Base-by-base conservation (phyloP, 2,113 vertebrate genomes). In the Microcebus griseorufus region DNA sequence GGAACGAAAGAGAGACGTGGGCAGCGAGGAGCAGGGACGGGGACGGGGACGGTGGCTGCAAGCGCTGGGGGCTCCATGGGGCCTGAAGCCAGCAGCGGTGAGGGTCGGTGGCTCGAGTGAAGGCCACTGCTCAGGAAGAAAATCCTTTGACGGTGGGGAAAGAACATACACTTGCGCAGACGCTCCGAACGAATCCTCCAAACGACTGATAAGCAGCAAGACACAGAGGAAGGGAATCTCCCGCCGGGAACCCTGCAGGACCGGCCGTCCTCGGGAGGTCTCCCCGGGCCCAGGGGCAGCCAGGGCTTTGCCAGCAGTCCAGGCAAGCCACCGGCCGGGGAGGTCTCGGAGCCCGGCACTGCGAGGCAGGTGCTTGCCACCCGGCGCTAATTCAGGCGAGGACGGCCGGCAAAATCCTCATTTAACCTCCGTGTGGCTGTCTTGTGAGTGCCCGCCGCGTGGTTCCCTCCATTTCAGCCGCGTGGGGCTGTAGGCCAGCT, bases 371-470 rank as follows among this genome's bases (percentile, higher is more conserved):
- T 29, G 60, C 60, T 29, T 11, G 25, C 9, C 25, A 11, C 60
- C 60, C 23, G 4, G 23, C 60, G 27, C 60, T 62, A 3, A n/a
- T n/a, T n/a, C 25, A n/a, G 73, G 3, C 2, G 18, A 42, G 34
- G 17, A 27, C 65, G 25, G 39, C n/a, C 29, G 5, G 3, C 1
- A n/a, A 45, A n/a, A 20, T 6, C 3, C 18, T 53, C 11, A 16
- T n/a, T 83, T 12, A 3, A 5, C 27, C 20, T 42, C 4, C 3
- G 53, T 6, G 16, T 2, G 32, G 10, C 29, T 1, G 27, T 18
- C 48, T 12, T 0, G 20, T 13, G 1, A 12, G 32, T 0, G 25
- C 27, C 17, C 0, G 2, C 34, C 0, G 1, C 1, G 3, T 5
- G 9, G 27, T 27, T n/a, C 78, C 0, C 0, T 42, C 78, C 13